Conservation (phyloP, 2,113 vertebrate species). For the Deroptyus accipitrinus region DNA sequence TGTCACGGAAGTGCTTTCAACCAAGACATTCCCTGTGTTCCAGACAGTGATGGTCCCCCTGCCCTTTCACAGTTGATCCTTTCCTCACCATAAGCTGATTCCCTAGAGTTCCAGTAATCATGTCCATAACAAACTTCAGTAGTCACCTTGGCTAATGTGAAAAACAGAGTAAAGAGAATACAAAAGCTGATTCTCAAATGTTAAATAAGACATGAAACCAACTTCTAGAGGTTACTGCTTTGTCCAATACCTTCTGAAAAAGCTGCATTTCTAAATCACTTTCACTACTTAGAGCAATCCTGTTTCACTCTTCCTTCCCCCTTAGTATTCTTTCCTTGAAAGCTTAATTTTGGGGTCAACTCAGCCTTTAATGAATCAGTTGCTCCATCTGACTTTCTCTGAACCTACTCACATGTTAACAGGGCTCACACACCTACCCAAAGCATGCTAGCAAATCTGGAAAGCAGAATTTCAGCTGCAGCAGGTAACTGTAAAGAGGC, state of each 20-base stretch:
- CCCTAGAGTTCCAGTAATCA: neutral
- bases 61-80: neutral
- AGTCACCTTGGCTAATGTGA: neutral
- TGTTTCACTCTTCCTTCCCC: neutral
- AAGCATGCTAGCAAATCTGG: fast-evolving
- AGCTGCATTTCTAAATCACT: neutral
- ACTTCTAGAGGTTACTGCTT: neutral
- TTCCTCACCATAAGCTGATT: neutral
- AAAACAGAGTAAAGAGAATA: neutral
- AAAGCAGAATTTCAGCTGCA: neutral
- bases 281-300: neutral
- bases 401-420: neutral
- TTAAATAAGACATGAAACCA: neutral
- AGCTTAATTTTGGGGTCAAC: neutral
- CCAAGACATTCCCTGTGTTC: neutral
- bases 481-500: neutral
- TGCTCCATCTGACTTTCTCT: neutral
- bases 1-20: neutral
- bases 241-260: neutral
- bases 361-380: neutral
- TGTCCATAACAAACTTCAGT: neutral
- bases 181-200: neutral
- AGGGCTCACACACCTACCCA: neutral
- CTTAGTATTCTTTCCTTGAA: neutral
- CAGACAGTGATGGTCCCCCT: fast-evolving